Base-by-base conservation (phyloP, 2,113 vertebrate genomes). In the Notiomystis cincta region DNA sequence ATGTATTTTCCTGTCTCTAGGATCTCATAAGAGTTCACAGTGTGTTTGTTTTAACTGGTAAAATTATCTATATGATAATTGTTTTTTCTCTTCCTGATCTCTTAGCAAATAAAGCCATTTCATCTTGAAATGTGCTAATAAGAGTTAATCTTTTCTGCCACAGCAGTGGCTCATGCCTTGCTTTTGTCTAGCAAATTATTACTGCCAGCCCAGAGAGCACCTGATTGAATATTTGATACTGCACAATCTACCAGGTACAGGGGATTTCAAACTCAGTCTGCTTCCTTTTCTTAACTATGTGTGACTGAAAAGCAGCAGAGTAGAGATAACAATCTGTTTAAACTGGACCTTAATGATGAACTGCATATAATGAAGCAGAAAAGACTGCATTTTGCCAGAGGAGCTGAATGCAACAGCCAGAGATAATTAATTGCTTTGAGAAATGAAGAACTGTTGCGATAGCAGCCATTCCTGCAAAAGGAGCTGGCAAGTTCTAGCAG, bases 271-370 rank as follows among this genome's bases (percentile, higher is more conserved):
- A 69, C 11, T 61, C 28, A 1, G 10, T 82, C 91, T 93, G 47
- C 82, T 84, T 96, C 47, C 17, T 91, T 73, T 57, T 66, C 61
- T 85, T 87, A 88, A 66, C n/a, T 84, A 33, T 40, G 57, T 93
- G 61, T 89, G 64, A 92, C 56, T 83, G 87, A 95, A 86, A 75
- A 91, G 65, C 89, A 81, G 42, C 71, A 77, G 86, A 84, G 50
- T 9, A 85, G 81, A 93, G 93, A 65, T 89, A 82, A 58, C 35
- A 11, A 77, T 95, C 80, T 89, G n/a, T 95, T 95, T 95, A 73
- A 96, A 81, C 47, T 92, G 79, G 51, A 50, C 86, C 61, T 88
- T 61, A 82, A 45, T 48, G 40, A 62, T 92, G 35, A 23, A 14
- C 45, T 78, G 38, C 2, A 0, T 64, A 45, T 82, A 93, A 61